These are phyloP conservation scores for Drosophila equinoxialis DNA, from an alignment of 1,140 invertebrate genomes.

Conservation along the genomic window DNA sequence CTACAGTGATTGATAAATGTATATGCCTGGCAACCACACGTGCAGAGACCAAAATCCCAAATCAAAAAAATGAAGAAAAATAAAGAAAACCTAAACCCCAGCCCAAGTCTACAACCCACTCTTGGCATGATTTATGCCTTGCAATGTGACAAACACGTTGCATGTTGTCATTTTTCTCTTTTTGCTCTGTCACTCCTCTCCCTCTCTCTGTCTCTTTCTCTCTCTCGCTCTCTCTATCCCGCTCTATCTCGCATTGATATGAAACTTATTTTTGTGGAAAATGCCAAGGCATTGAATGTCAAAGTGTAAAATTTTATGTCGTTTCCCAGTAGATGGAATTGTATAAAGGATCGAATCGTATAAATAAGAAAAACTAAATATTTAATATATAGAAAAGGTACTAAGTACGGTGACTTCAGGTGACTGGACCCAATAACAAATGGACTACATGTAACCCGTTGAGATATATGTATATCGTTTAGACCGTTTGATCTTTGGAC, in stretches of 20 bases:
- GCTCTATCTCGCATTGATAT: neutral
- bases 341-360: neutral
- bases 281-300: neutral
- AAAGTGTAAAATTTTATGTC: neutral
- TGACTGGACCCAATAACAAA: too few species aligned
- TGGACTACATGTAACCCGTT: too few species aligned
- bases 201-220: too few species aligned
- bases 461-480: too few species aligned
- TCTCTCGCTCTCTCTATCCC: too few species aligned
- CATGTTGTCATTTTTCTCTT: slow-evolving; percentile 26
- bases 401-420: slow-evolving; percentile 13
- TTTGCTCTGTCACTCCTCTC: neutral
- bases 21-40: slow-evolving; percentile 47
- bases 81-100: slow-evolving; percentile 12
- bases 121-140: slow-evolving; percentile 66
- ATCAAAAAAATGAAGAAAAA: neutral
- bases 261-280: slow-evolving; percentile 6
- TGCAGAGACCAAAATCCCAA: slow-evolving; percentile 39
- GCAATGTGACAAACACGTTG: slow-evolving; percentile 51
- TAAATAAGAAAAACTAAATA: neutral
- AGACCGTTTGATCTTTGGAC: too few species aligned
- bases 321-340: too few species aligned
- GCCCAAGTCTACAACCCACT: slow-evolving; percentile 21
- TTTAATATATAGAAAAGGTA: slow-evolving; percentile 24
- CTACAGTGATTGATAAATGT: slow-evolving; percentile 63